Evolutionary conservation across 2,888 invertebrate species (phyloP).

Genomic region (Nemotelus nigrinus): DNA sequence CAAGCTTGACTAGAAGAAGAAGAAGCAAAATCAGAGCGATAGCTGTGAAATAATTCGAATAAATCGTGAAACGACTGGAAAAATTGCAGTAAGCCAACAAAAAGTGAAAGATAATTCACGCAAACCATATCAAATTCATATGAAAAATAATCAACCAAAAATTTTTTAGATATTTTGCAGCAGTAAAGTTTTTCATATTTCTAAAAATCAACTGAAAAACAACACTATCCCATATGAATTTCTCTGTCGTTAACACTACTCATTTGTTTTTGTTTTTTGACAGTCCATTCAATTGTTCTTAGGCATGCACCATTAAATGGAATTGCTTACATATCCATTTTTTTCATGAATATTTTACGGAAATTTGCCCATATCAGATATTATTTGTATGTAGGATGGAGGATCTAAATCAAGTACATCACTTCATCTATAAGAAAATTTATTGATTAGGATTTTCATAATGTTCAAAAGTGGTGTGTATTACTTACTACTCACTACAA

Average conservation of each 20-base stretch:
- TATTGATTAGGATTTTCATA: constrained; percentile 11
- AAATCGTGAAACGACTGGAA: not conserved
- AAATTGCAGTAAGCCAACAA: not conserved
- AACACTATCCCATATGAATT: too few relatives aligned
- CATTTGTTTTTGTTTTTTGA: not conserved
- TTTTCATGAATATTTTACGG: constrained; percentile 3
- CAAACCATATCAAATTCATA: not conserved
- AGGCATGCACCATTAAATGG: constrained; percentile 5
- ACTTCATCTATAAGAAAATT: constrained; percentile 43
- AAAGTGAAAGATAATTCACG: not conserved
- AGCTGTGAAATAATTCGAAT: not conserved
- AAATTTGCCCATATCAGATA: not conserved
- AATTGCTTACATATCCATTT: constrained; percentile 35
- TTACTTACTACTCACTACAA: constrained; percentile 23
- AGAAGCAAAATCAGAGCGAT: constrained; percentile 18
- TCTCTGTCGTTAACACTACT: too few relatives aligned
- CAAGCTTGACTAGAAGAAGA: constrained; percentile 12
- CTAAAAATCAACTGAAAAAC: not conserved
- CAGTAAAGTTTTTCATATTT: constrained; percentile 33
- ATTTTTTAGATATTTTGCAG: constrained; percentile 27
- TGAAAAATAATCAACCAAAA: constrained; percentile 1
- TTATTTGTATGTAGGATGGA: not conserved
- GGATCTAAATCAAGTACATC: constrained; percentile 41
- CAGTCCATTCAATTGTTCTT: not conserved
- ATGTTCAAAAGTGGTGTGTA: not conserved